phyloP scores from a whole-genome alignment of 2,888 invertebrate genomes.

The Allolobophora icterica region DNA sequence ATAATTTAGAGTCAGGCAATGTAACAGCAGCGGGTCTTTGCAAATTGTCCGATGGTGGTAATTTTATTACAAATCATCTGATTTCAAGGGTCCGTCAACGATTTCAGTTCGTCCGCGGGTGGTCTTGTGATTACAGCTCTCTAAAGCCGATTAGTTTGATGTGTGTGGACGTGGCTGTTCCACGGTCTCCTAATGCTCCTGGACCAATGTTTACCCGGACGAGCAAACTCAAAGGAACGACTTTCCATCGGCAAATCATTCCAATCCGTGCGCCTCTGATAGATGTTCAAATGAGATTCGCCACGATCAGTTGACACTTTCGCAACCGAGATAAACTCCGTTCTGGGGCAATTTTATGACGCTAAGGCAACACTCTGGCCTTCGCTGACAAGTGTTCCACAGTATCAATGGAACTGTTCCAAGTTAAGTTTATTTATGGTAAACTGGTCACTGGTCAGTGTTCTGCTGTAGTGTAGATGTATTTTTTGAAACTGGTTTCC shows the following conservation, averaged over 20 bases:
- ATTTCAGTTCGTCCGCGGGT: not conserved
- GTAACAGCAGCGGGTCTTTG: not conserved
- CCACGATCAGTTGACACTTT: not conserved
- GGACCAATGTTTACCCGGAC: not conserved
- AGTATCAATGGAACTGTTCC: not conserved
- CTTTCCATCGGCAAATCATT: not conserved
- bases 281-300: too few relatives aligned
- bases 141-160: constrained; percentile 17
- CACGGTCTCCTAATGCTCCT: not conserved
- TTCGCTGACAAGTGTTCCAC: not conserved
- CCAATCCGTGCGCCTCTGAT: not conserved
- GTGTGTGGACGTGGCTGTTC: not conserved
- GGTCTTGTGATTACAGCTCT: not conserved
- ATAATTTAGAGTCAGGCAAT: not conserved
- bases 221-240: not conserved
- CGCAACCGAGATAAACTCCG: not conserved
- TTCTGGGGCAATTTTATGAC: not conserved
- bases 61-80: not conserved
- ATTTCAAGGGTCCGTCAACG: not conserved
- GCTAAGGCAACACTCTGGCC: not conserved
- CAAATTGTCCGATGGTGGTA: not conserved
- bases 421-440: not conserved
- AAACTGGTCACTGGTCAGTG: not conserved
- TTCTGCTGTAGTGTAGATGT: not conserved
- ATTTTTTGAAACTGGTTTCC: not conserved